phyloP scores from a whole-genome alignment of 1,140 invertebrate species.

The Brachionus asplanchnoidis region DNA sequence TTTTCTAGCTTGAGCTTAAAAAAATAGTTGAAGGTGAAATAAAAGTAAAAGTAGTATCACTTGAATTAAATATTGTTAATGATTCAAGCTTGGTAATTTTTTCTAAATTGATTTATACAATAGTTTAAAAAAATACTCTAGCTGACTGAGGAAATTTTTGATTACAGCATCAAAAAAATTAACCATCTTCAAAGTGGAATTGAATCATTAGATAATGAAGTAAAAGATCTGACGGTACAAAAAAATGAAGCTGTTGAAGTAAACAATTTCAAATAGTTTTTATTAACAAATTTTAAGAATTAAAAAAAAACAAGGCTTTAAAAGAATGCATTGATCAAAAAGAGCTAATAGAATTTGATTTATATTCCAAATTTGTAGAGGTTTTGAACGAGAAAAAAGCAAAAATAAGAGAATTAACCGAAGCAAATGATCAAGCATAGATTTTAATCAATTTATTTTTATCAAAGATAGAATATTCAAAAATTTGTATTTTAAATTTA shows the following conservation, averaged over 20 bases:
- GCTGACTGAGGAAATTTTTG: background rate
- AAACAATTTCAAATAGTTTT: background rate
- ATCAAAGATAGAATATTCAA: too few species aligned
- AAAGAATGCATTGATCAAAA: conserved; percentile 14
- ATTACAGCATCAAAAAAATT: background rate
- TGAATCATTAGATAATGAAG: background rate
- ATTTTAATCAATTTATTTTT: too few species aligned
- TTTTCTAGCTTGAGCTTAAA: background rate
- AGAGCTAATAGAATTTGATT: background rate
- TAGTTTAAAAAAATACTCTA: background rate
- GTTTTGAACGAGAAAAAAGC: conserved; percentile 35
- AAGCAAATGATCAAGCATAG: background rate
- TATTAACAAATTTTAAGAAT: background rate
- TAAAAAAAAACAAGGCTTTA: background rate
- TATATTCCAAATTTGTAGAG: conserved; percentile 30
- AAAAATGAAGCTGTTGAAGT: conserved; percentile 17
- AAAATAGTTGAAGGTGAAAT: background rate
- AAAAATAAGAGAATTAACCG: conserved; percentile 2
- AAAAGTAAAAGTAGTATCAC: background rate
- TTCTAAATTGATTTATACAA: background rate
- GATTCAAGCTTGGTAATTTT: background rate
- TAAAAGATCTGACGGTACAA: background rate
- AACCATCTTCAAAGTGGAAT: background rate
- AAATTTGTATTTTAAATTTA: too few species aligned
- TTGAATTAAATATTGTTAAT: background rate